phyloP scores from a whole-genome alignment of 2,797 vertebrate species.

The Notoglanidium macrostoma region DNA sequence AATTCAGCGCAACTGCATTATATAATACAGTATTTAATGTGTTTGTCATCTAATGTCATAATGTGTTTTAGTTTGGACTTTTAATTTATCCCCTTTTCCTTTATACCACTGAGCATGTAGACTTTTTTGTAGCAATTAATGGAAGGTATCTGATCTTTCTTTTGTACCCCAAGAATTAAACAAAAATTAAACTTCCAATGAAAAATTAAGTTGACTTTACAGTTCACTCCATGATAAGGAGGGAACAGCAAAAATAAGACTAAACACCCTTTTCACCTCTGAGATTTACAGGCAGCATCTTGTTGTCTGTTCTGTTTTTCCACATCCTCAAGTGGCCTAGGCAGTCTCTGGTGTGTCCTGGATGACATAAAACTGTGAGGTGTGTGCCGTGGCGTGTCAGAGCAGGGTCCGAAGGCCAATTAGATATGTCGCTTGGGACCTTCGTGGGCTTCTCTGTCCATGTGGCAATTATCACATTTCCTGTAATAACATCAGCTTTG shows the following conservation, averaged over 20 bases:
- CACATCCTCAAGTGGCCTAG: constrained; percentile 18
- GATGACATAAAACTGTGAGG: neutral
- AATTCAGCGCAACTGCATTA: neutral
- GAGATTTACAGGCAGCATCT: constrained; percentile 10
- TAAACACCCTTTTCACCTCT: neutral
- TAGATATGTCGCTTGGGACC: constrained; percentile 37
- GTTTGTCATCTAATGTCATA: neutral
- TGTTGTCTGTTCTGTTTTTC: constrained; percentile 25
- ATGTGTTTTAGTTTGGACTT: neutral
- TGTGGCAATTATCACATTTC: constrained; percentile 54
- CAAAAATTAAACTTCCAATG: neutral
- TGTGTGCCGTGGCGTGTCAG: constrained; percentile 47
- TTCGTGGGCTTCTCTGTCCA: constrained; percentile 22
- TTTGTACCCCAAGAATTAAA: neutral
- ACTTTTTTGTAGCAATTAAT: neutral
- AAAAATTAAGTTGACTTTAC: neutral
- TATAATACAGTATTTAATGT: neutral
- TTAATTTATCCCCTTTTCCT: too few relatives aligned
- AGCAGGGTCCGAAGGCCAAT: constrained; percentile 47
- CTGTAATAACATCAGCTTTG: constrained; percentile 46
- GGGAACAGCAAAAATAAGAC: neutral
- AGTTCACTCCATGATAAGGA: neutral
- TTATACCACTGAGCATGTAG: neutral
- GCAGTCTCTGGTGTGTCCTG: constrained; percentile 3
- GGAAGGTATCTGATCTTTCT: neutral